Evolutionary conservation across 2,113 vertebrate genomes (phyloP).

Genomic region (Puntigrus tetrazona): DNA sequence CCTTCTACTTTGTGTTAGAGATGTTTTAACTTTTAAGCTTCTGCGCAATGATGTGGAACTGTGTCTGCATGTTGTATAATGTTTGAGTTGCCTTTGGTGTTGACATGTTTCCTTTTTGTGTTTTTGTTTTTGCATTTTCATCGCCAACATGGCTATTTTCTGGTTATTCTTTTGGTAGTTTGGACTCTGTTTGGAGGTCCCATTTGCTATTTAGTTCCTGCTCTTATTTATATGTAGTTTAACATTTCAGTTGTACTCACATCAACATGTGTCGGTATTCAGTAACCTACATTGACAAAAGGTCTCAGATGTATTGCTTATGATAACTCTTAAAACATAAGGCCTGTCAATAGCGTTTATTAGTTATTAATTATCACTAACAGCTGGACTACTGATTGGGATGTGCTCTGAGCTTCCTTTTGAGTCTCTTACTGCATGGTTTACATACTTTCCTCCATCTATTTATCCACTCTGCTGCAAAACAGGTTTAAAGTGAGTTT

Average conservation of each 20-base stretch:
- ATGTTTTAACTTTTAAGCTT: slow-evolving; percentile 53
- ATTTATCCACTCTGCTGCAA: slow-evolving; percentile 29
- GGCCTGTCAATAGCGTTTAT: not conserved
- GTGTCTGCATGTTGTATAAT: slow-evolving; percentile 52
- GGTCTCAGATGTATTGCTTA: slow-evolving; percentile 57
- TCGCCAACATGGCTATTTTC: slow-evolving; percentile 99
- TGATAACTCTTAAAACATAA: not conserved
- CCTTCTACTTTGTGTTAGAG: slow-evolving; percentile 35
- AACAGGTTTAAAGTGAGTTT: not conserved
- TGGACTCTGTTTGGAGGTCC: slow-evolving; percentile 59
- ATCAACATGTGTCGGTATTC: slow-evolving; percentile 20
- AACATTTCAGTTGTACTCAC: slow-evolving; percentile 62
- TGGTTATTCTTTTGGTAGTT: slow-evolving; percentile 99
- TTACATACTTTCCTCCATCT: slow-evolving; percentile 41
- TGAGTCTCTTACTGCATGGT: slow-evolving; percentile 49
- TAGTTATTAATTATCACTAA: no score
- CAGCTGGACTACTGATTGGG: not conserved
- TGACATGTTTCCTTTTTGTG: slow-evolving; percentile 22
- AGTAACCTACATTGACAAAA: slow-evolving; percentile 43
- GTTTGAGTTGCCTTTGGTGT: slow-evolving; percentile 46
- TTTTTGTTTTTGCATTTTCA: slow-evolving; percentile 86
- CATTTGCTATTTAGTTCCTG: slow-evolving; percentile 58
- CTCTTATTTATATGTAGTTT: slow-evolving; percentile 62
- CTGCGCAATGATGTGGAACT: slow-evolving; percentile 44
- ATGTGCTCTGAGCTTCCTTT: slow-evolving; percentile 59